These are phyloP conservation scores for Atractosteus spatula DNA, from an alignment of 2,113 vertebrate genomes.

Conservation along the genomic window DNA sequence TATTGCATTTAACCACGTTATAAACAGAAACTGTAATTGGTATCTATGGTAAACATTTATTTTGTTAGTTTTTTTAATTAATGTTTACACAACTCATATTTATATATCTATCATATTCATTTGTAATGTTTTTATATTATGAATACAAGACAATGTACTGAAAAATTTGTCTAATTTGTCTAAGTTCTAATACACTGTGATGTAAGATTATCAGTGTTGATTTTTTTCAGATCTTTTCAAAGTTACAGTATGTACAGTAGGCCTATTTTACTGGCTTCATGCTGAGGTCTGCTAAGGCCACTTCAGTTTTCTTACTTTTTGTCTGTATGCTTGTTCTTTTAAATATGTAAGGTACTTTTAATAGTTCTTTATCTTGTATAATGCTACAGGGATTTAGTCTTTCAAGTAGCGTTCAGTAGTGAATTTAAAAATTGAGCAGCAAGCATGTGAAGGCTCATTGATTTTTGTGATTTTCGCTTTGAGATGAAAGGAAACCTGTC, in stretches of 20 bases:
- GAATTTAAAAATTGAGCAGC: not conserved
- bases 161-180: too few relatives aligned
- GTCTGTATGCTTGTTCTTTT: not conserved
- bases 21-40: too few relatives aligned
- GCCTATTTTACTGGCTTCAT: too few relatives aligned
- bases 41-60: too few relatives aligned
- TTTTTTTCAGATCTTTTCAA: not conserved
- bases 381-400: slow-evolving; percentile 7
- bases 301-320: not conserved
- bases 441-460: slow-evolving; percentile 14
- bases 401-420: not conserved
- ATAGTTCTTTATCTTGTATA: slow-evolving; percentile 11
- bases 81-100: too few relatives aligned
- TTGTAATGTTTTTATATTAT: too few relatives aligned
- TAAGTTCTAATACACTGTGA: too few relatives aligned
- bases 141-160: too few relatives aligned
- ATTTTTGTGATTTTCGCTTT: slow-evolving; percentile 14
- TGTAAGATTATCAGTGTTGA: not conserved
- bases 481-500: slow-evolving; percentile 12
- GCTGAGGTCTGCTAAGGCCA: not conserved
- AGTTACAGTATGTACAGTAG: not conserved
- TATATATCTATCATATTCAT: too few relatives aligned
- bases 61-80: too few relatives aligned
- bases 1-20: too few relatives aligned
- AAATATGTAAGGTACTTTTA: slow-evolving; percentile 12